Evolutionary conservation across 1,140 invertebrate species (phyloP).

Genomic region (Magallana ariakensis): DNA sequence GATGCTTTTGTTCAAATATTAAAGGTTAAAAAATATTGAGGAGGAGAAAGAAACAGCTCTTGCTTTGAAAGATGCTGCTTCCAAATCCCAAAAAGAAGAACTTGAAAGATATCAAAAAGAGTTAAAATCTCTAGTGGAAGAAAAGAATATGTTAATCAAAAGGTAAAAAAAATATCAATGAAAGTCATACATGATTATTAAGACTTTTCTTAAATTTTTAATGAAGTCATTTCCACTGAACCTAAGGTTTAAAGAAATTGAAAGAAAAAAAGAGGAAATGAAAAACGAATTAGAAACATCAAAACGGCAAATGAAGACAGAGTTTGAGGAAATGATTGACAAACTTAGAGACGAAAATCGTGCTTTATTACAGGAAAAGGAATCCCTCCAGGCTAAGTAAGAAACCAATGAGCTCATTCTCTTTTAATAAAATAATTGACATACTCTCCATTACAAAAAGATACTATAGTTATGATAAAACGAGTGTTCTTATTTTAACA

Average conservation of each 20-base stretch:
- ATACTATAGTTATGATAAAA: too few species aligned
- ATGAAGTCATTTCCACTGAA: too few species aligned
- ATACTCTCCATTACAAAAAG: too few species aligned
- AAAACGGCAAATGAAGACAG: not conserved
- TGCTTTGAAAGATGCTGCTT: not conserved
- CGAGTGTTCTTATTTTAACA: too few species aligned
- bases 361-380: not conserved
- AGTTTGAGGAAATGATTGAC: not conserved
- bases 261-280: not conserved
- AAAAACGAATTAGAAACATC: not conserved
- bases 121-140: constrained; percentile 11
- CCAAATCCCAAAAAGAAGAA: constrained; percentile 23
- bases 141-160: constrained; percentile 1
- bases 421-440: too few species aligned
- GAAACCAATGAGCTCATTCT: not conserved
- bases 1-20: too few species aligned
- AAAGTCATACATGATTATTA: too few species aligned
- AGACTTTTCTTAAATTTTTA: too few species aligned
- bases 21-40: constrained; percentile 14
- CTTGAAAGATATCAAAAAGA: not conserved
- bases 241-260: constrained; percentile 4
- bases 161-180: not conserved
- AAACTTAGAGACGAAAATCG: not conserved
- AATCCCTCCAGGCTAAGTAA: not conserved
- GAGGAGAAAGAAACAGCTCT: constrained; percentile 2